These are phyloP conservation scores for Phoxinus dragarum DNA, from an alignment of 2,797 vertebrate genomes.

Conservation along the genomic window DNA sequence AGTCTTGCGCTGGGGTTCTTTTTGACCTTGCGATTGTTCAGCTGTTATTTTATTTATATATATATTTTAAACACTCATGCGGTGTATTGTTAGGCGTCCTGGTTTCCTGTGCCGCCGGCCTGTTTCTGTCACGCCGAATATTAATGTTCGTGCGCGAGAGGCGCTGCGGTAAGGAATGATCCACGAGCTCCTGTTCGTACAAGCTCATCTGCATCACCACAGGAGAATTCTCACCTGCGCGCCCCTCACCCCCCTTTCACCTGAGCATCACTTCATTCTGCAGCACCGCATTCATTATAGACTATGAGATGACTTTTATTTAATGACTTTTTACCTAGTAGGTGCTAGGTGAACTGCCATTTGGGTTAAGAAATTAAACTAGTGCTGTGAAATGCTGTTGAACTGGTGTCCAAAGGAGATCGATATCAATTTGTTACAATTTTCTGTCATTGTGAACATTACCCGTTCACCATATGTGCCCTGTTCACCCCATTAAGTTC, in stretches of 20 bases:
- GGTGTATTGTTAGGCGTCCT: constrained; percentile 47
- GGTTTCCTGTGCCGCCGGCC: constrained; percentile 53
- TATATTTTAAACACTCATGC: constrained; percentile 20
- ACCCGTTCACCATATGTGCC: constrained; percentile 20
- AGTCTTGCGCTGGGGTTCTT: neutral
- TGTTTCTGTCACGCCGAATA: constrained; percentile 65
- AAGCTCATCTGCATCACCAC: constrained; percentile 54
- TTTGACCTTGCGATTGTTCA: constrained; percentile 37
- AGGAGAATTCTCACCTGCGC: constrained; percentile 50
- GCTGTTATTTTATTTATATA: constrained; percentile 44
- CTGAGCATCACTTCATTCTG: constrained; percentile 22
- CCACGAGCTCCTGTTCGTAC: constrained; percentile 41
- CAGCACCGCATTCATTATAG: constrained; percentile 11
- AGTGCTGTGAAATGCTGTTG: neutral
- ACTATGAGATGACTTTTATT: constrained; percentile 8
- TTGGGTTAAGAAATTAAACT: neutral
- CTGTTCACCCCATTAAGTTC: neutral
- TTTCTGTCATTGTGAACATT: neutral
- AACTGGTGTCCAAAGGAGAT: neutral
- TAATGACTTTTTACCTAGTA: constrained; percentile 20
- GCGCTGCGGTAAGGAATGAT: constrained; percentile 52
- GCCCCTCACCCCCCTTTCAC: constrained; percentile 25
- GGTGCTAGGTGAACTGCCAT: neutral
- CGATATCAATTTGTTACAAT: neutral
- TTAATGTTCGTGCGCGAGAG: constrained; percentile 52